Evolutionary conservation across 1,140 invertebrate genomes (phyloP), one percentile per base, ranked within the genome.

Genomic region (Odontomachus brunneus): DNA sequence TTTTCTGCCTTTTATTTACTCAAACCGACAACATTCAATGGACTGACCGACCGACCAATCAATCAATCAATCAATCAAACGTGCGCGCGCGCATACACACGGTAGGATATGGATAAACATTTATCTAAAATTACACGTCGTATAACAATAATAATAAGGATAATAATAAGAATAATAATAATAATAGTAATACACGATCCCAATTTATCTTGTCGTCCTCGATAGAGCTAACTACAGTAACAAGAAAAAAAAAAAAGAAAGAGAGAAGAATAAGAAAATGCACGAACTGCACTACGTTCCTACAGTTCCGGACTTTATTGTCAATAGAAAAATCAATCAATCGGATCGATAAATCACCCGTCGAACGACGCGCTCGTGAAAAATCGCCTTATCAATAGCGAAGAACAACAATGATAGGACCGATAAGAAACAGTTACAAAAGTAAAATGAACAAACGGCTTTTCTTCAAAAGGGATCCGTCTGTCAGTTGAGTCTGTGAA

Each of bases 271-370:
- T 66, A 19, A 78, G 59, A 17, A 22, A 38, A 24, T 22, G 15
- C 0, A 29, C 26, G 29, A 65, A 17, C 11, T 19, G 48, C 29
- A 29, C 57, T 75, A 63, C 15, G 65, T 33, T 24, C n/a, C 22
- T 59, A 22, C 22, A 63, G 48, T 55, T n/a, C 51, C 5, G 55
- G 29, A 24, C 63, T 78, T 80, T 80, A 80, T 80, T 80, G 75
- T 80, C 65, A 80, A 80, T 80, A 80, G 63, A 69, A 80, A 80
- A 33, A 33, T 5, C 69, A 80, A 66, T 65, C 60, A 44, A 15
- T 75, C 24, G 53, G 69, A 38, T 76, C 65, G 53, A 24, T 57
- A 57, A 80, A 57, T 69, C 51, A 19, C 44, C 48, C 7, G 12
- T 17, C 69, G n/a, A 53, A 38, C 19, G 38, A 44, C 38, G 38